Percentiles rank a stretch among this genome's conserved stretches.
phyloP scores from a whole-genome alignment of 2,113 vertebrate genomes.

The Paradoxurus hermaphroditus region DNA sequence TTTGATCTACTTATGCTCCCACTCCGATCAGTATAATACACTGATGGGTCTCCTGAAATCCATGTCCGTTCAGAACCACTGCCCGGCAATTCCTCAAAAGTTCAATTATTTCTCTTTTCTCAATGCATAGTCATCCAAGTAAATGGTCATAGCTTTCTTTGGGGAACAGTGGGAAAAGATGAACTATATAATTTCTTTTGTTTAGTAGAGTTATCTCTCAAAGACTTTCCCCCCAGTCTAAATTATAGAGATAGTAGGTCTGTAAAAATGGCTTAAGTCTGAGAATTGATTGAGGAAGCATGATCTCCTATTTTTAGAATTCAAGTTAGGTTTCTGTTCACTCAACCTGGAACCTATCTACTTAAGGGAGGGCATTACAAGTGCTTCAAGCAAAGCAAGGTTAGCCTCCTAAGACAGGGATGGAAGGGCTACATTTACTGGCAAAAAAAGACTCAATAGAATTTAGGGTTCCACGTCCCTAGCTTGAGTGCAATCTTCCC shows the following conservation, averaged over 20 bases:
- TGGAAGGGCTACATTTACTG: background rate
- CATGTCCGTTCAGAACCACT: background rate
- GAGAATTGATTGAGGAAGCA: background rate
- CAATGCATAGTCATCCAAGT: background rate
- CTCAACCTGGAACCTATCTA: background rate
- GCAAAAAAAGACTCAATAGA: background rate
- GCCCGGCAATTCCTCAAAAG: background rate
- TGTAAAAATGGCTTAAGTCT: background rate
- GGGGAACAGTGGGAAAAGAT: background rate
- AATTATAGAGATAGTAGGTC: background rate
- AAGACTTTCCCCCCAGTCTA: background rate
- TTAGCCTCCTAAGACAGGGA: background rate
- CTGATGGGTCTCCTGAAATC: background rate
- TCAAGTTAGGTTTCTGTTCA: background rate
- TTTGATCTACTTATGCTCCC: background rate
- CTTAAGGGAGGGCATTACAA: background rate
- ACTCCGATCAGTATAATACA: background rate
- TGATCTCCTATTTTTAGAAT: background rate
- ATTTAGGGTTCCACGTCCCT: background rate
- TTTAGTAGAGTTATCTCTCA: background rate
- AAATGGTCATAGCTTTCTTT: background rate
- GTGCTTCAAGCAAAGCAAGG: background rate
- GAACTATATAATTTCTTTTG: background rate
- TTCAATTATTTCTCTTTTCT: background rate
- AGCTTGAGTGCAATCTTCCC: background rate